These are phyloP conservation scores for Troglohyphantes excavatus DNA, from an alignment of 2,888 invertebrate species.

Conservation along the genomic window DNA sequence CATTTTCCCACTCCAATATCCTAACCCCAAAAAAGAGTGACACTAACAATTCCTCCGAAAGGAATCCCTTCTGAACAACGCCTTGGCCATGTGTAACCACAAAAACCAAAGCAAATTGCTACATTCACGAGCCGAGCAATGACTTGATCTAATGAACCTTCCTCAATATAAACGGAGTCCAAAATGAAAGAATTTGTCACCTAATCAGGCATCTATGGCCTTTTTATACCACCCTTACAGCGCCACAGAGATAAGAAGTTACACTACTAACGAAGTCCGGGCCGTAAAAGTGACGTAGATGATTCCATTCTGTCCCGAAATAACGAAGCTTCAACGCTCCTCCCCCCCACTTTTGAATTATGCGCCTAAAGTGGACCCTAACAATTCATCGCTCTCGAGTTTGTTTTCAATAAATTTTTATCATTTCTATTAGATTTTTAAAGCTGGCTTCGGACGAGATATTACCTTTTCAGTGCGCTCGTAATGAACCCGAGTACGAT, in stretches of 20 bases:
- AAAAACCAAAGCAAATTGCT: slow-evolving; percentile 23
- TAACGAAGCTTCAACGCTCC: slow-evolving; percentile 44
- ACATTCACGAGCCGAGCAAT: slow-evolving; percentile 31
- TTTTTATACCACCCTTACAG: slow-evolving; percentile 42
- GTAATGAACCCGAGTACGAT: slow-evolving; percentile 69
- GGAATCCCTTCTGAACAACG: not conserved
- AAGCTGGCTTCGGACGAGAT: slow-evolving; percentile 61
- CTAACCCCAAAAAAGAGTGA: not conserved
- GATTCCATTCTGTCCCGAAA: slow-evolving; percentile 20
- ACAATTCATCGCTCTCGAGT: slow-evolving; percentile 54
- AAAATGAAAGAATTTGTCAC: slow-evolving; percentile 53
- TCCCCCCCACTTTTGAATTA: slow-evolving; percentile 28
- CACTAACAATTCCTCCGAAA: not conserved
- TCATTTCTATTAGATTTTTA: slow-evolving; percentile 72
- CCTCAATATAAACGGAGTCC: slow-evolving; percentile 47
- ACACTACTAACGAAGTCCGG: slow-evolving; percentile 44
- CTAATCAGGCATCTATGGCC: slow-evolving; percentile 20
- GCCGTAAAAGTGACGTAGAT: slow-evolving; percentile 42
- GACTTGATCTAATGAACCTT: slow-evolving; percentile 43
- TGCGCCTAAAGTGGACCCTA: slow-evolving; percentile 31
- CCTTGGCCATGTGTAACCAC: not conserved
- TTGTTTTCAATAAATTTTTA: slow-evolving; percentile 74
- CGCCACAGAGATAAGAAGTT: slow-evolving; percentile 32
- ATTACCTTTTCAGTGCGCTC: slow-evolving; percentile 61
- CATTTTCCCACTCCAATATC: not conserved